Evolutionary conservation across 2,113 vertebrate species (phyloP).

Genomic region (Phylloscopus trochilus): DNA sequence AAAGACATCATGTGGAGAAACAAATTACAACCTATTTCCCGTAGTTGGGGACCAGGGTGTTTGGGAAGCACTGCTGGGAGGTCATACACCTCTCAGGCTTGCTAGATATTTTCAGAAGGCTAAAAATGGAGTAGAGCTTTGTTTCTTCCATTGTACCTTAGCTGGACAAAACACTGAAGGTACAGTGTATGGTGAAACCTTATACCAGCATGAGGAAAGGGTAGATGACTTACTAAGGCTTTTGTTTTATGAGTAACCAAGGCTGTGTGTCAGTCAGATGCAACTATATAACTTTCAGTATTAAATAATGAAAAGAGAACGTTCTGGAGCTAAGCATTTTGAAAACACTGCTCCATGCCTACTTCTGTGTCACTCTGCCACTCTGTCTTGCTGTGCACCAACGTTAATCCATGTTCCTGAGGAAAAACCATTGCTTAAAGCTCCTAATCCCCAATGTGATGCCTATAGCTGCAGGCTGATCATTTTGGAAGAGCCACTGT

Average conservation of each 20-base stretch:
- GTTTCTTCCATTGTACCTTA: neutral
- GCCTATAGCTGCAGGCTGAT: neutral
- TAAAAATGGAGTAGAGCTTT: neutral
- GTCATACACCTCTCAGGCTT: conserved; percentile 1
- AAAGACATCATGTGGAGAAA: conserved; percentile 46
- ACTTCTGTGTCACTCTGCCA: neutral
- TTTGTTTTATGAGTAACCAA: neutral
- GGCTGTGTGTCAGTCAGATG: neutral
- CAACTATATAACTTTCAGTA: neutral
- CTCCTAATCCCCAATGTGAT: neutral
- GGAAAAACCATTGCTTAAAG: neutral
- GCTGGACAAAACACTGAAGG: neutral
- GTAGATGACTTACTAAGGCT: neutral
- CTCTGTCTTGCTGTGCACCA: neutral
- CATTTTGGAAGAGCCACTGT: neutral
- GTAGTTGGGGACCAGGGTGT: conserved; percentile 6
- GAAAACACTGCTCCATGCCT: neutral
- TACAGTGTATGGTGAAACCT: neutral
- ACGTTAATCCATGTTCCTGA: neutral
- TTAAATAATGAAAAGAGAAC: neutral
- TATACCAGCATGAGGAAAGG: neutral
- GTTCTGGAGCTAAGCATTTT: neutral
- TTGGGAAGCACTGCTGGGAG: conserved; percentile 29
- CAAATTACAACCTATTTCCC: conserved; percentile 46
- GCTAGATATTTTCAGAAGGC: neutral